Evolutionary conservation across 2,113 vertebrate genomes (phyloP), one percentile per base, ranked within the genome.

Genomic region (Hoplias malabaricus): DNA sequence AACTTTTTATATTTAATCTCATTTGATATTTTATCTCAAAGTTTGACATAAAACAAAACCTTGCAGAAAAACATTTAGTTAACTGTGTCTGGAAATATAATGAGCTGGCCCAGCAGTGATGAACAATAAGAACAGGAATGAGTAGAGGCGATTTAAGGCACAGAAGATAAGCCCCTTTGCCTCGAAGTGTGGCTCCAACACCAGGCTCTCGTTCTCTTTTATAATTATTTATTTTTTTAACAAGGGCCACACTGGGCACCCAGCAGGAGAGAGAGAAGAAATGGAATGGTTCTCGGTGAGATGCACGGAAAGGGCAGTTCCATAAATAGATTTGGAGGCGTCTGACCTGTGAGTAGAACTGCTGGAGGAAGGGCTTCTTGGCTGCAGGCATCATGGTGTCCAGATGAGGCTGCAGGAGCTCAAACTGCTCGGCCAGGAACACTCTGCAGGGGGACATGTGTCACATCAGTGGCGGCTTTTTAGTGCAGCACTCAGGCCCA

Each of bases 331-430:
- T 11, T 12, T 10, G 2, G 23, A 40, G 19, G 6, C 69, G 27
- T 68, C 88, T 89, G 79, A 98, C 98, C 96, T 99, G 98, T 62
- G 98, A 99, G 81, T 98, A 99, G 85, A 99, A 99, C 89, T 99
- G 98, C 69, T 99, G 97, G 40, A 99, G 94, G 85, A 99, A 99
- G 50, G 98, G 97, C 75, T 98, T 99, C 92, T 99, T 99, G 73
- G 94, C 96, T 80, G 95, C 92, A 79, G 98, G 98, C 96, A 99
- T 99, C 93, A 98, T 97, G 0, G 94, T 90, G 89, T 99, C 98
- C 68, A 99, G 93, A 89, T 99, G 96, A 34, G 95, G 93, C 87
- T 99, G 98, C 59, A 99, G 94, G 77, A 95, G 96, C 82, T 99
- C 98, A 84, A 99, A 99, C 83, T 98, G 98, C 76, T 99, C 97